A percentile compares a stretch with the other conserved stretches of the same genome.
Evolutionary conservation across 2,797 vertebrate species (phyloP).

Genomic region (Eulemur rubriventer): DNA sequence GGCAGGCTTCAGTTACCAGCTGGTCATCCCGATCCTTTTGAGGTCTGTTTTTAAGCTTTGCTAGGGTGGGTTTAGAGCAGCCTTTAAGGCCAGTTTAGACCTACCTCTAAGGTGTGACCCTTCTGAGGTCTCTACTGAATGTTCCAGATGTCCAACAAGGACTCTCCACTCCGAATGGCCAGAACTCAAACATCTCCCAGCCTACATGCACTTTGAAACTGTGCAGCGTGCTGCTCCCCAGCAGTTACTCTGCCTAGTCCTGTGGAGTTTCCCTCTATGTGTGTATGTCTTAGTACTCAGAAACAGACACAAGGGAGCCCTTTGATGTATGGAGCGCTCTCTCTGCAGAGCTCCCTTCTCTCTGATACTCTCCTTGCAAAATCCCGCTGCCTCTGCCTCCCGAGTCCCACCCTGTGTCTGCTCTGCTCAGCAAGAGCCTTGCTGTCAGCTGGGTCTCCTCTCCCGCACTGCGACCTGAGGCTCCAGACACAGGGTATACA

Average conservation of each 20-base stretch:
- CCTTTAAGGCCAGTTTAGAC: not conserved
- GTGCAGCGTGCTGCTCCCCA: not conserved
- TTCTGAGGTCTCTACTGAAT: not conserved
- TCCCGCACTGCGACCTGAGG: not conserved
- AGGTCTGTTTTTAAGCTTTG: not conserved
- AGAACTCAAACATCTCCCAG: not conserved
- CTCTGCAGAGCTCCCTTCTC: not conserved
- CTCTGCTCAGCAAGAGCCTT: not conserved
- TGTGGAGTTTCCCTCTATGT: too few species aligned
- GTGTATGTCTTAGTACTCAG: not conserved
- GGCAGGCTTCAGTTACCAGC: too few species aligned
- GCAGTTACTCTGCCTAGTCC: not conserved
- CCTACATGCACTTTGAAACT: rapidly evolving
- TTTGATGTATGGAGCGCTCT: rapidly evolving
- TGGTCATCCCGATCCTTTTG: not conserved
- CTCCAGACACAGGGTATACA: not conserved
- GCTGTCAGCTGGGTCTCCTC: not conserved
- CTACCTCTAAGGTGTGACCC: too few species aligned
- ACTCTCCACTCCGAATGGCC: not conserved
- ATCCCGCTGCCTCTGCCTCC: not conserved
- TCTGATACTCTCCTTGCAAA: not conserved
- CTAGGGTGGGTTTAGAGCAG: not conserved
- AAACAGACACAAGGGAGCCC: not conserved
- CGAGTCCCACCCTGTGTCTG: not conserved
- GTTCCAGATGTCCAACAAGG: not conserved